Percentiles rank a stretch among this genome's conserved stretches.
Conservation (phyloP, 2,113 vertebrate genomes). For the Macquaria ambigua region DNA sequence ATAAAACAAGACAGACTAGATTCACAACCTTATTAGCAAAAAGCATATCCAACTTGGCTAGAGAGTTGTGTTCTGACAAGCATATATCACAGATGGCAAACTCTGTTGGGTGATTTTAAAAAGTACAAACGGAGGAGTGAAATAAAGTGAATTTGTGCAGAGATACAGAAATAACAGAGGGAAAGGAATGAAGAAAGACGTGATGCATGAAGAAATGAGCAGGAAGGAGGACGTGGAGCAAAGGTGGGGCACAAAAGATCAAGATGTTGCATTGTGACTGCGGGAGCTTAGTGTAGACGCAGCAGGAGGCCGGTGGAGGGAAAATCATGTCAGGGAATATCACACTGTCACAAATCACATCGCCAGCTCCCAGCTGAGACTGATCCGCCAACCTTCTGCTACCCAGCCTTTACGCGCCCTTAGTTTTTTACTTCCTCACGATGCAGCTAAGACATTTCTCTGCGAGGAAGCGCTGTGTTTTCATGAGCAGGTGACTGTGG, state of each 20-base stretch:
- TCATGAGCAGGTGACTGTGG: constrained; percentile 55
- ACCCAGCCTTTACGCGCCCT: constrained; percentile 35
- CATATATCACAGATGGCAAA: constrained; percentile 55
- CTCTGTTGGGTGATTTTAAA: constrained; percentile 42
- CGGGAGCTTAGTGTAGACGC: constrained; percentile 59
- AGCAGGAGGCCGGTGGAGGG: constrained; percentile 52
- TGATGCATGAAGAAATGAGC: constrained; percentile 49
- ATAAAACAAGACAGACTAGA: constrained; percentile 40
- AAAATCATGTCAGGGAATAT: constrained; percentile 70
- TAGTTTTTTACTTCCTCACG: constrained; percentile 20
- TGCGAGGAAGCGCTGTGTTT: constrained; percentile 25
- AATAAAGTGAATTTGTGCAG: constrained; percentile 37
- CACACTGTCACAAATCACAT: constrained; percentile 73
- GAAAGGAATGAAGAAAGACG: constrained; percentile 16
- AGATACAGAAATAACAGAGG: constrained; percentile 31
- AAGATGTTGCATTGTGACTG: constrained; percentile 47
- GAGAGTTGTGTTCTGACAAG: constrained; percentile 40
- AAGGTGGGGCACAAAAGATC: constrained; percentile 60
- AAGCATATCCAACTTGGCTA: constrained; percentile 40
- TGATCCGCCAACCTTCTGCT: constrained; percentile 74
- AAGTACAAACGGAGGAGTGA: constrained; percentile 7
- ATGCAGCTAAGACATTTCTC: constrained; percentile 38
- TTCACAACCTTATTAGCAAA: constrained; percentile 44
- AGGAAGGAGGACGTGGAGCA: constrained; percentile 27
- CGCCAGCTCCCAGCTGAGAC: constrained; percentile 70